Base-by-base conservation (phyloP, 2,888 invertebrate species). In the Melieria crassipennis region DNA sequence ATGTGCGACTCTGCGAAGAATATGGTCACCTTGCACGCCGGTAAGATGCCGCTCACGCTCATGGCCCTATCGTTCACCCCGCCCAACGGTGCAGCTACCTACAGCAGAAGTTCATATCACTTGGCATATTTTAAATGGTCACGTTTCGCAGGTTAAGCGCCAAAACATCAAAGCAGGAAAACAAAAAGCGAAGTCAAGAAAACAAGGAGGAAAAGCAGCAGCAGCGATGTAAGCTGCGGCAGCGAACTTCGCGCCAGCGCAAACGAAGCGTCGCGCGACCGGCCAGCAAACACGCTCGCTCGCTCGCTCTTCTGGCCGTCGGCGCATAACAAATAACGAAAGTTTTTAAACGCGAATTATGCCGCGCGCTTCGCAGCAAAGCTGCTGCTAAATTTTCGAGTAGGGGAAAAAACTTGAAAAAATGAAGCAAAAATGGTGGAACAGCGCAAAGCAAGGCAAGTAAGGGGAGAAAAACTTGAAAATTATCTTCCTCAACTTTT, bases 341-440 rank as follows among this genome's bases (percentile, higher is more conserved):
- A 52, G n/a, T 52, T 52, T 52, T 52, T 52, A 52, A 52, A 52
- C 52, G 52, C 52, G 52, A 52, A 52, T 52, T 52, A 7, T 52
- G 9, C 52, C 7, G 9, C 11, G 50, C 3, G 13, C 13, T 52
- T 52, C 13, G 9, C 52, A 50, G 50, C 50, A 11, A 7, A 10
- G 52, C 52, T 52, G 9, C 52, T 52, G 52, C 52, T 52, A 52
- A 52, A 52, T 13, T 52, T n/a, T 52, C n/a, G 11, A 52, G 30
- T 30, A 30, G 30, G 30, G 30, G 30, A 13, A 52, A 52, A 52
- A 52, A 52, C 13, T n/a, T 52, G 52, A 5, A 52, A 52, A 52
- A 11, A 13, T 52, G 13, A 52, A 6, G 52, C 9, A 52, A 4
- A 52, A 52, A 5, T 52, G 30, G 30, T 30, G 30, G 30, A 30